Percentiles rank a stretch among this genome's conserved stretches.
Evolutionary conservation across 2,797 vertebrate genomes (phyloP).

Genomic region (Chloroceryle amazona): DNA sequence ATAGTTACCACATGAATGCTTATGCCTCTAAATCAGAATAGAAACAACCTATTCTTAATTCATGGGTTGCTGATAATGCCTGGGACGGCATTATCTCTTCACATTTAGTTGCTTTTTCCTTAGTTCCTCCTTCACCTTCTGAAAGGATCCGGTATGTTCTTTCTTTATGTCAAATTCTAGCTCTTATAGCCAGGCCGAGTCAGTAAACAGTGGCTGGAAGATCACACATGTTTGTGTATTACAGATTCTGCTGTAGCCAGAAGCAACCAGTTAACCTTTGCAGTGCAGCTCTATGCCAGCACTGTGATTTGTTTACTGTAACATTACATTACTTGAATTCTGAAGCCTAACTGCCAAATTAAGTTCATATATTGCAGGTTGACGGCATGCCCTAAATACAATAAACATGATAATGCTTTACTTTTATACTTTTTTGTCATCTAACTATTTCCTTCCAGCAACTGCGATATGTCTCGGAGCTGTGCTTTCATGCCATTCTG

Average conservation of each 20-base stretch:
- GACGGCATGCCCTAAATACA: background rate
- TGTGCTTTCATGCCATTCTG: background rate
- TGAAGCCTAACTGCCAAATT: background rate
- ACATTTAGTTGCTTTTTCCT: background rate
- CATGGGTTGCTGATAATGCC: background rate
- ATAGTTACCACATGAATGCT: background rate
- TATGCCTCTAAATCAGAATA: background rate
- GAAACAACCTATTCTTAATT: constrained; percentile 19
- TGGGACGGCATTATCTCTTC: background rate
- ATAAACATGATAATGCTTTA: background rate
- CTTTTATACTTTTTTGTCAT: background rate
- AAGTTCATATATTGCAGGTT: background rate
- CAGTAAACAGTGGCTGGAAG: background rate
- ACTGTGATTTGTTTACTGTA: background rate
- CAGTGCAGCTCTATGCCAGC: background rate
- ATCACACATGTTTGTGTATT: fast-evolving
- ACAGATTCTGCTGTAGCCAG: background rate
- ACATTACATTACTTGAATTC: background rate
- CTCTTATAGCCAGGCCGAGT: background rate
- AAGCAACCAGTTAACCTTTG: background rate
- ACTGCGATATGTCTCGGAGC: background rate
- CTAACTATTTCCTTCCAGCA: background rate
- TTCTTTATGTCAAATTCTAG: background rate
- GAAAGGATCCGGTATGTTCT: background rate
- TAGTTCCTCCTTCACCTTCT: background rate